Percentiles rank a stretch among this genome's conserved stretches.
These are phyloP conservation scores for Beris morrisii DNA, from an alignment of 2,888 invertebrate genomes.

Conservation along the genomic window DNA sequence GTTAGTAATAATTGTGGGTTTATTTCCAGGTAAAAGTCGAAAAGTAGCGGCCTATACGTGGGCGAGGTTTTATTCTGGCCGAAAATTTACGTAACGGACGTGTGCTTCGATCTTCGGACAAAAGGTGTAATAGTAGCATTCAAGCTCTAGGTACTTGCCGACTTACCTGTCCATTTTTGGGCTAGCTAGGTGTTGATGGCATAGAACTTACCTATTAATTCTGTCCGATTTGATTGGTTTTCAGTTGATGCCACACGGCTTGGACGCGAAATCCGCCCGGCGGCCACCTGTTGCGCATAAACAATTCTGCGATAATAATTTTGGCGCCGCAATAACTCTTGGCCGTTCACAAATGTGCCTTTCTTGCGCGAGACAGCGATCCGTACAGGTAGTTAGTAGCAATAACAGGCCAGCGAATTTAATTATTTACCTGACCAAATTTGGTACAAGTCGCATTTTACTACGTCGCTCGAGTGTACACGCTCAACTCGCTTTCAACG, in stretches of 20 bases:
- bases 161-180: conserved; percentile 23
- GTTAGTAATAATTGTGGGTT: no score
- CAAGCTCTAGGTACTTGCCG: neutral
- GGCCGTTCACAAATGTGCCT: conserved; percentile 6
- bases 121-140: conserved; percentile 22
- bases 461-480: conserved; percentile 1
- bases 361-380: neutral
- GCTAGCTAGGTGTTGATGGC: neutral
- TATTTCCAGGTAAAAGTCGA: no score
- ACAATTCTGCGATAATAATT: conserved; percentile 26
- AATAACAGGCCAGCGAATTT: neutral
- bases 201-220: conserved; percentile 17
- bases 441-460: conserved; percentile 3
- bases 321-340: conserved; percentile 25
- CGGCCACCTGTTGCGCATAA: conserved; percentile 13
- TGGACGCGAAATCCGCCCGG: neutral
- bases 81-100: conserved; percentile 26
- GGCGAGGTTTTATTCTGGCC: no score
- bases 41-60: no score
- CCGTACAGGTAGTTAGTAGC: neutral
- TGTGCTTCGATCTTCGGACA: neutral
- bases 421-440: conserved; percentile 18
- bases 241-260: neutral
- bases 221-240: neutral
- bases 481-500: neutral